These are phyloP conservation scores for Drosophila cracens DNA, from an alignment of 2,888 invertebrate genomes.

Conservation along the genomic window DNA sequence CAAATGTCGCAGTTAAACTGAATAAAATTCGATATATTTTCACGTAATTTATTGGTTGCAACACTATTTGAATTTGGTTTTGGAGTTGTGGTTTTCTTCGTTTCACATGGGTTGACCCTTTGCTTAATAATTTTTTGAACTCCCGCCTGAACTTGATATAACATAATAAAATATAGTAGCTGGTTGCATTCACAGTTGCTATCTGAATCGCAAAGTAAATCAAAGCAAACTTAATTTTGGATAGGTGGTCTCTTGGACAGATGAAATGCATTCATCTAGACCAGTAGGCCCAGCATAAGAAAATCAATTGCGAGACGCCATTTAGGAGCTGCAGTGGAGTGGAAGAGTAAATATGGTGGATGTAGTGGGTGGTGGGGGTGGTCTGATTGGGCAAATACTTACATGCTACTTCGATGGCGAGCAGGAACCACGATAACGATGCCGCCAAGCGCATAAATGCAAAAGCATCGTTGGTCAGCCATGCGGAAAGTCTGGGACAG, in stretches of 20 bases:
- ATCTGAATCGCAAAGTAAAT: not conserved
- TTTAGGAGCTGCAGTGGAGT: constrained; percentile 33
- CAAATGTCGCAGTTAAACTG: not conserved
- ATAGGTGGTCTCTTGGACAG: not conserved
- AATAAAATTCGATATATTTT: not conserved
- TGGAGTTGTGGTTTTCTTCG: not conserved
- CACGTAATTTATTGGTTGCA: not conserved
- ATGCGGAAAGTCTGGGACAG: constrained; percentile 30
- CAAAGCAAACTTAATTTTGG: constrained; percentile 2
- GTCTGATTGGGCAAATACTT: not conserved
- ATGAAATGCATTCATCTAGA: constrained; percentile 1
- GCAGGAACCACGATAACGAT: constrained; percentile 38
- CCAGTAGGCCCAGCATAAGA: constrained; percentile 47
- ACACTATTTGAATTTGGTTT: not conserved
- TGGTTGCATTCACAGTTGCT: not conserved
- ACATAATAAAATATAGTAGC: not conserved
- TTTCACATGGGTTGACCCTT: not conserved
- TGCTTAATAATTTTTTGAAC: not conserved
- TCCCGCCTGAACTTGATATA: not conserved
- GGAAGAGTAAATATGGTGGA: not conserved
- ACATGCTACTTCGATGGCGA: constrained; percentile 44
- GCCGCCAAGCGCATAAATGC: constrained; percentile 31
- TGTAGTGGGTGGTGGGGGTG: not conserved
- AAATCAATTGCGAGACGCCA: constrained; percentile 55
- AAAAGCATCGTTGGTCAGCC: constrained; percentile 46